phyloP scores from a whole-genome alignment of 2,888 invertebrate species.

The Sceliomorpha sp. region DNA sequence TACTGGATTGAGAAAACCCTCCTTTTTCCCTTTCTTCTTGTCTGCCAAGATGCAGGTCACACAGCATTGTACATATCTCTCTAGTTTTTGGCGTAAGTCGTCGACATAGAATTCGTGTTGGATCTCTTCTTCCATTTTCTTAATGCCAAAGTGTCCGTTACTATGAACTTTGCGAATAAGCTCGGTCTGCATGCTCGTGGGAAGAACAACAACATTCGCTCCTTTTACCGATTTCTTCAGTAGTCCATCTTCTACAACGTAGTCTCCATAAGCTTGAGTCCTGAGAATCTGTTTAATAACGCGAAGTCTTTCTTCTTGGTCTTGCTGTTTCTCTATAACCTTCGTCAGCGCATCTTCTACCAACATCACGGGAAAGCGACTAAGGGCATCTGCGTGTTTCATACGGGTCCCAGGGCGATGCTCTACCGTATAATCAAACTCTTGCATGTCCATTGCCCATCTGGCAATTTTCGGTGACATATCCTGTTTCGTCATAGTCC shows the following conservation, averaged over 20 bases:
- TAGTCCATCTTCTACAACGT: background rate
- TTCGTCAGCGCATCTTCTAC: slow-evolving; percentile 21
- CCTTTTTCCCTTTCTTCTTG: no score
- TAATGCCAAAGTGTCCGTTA: slow-evolving; percentile 11
- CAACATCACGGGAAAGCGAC: slow-evolving; percentile 34
- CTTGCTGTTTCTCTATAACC: slow-evolving; percentile 22
- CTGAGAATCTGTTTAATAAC: slow-evolving; percentile 23
- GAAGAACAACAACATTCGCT: background rate
- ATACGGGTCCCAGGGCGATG: slow-evolving; percentile 16
- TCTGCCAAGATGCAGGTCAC: no score
- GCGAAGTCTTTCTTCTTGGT: slow-evolving; percentile 39
- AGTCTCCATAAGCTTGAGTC: slow-evolving; percentile 25
- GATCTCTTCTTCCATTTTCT: slow-evolving; percentile 30
- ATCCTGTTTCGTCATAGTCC: no score
- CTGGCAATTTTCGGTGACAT: slow-evolving; percentile 22
- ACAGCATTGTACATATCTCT: no score
- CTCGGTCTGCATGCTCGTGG: background rate
- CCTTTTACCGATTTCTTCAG: background rate
- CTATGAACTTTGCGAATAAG: background rate
- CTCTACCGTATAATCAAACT: slow-evolving; percentile 21
- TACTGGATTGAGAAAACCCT: no score
- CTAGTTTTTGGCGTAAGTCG: slow-evolving; percentile 11
- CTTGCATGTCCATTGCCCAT: no score
- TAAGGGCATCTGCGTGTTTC: slow-evolving; percentile 36
- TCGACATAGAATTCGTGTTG: slow-evolving; percentile 28